Base-by-base conservation (phyloP, 53 echinoderm and acorn worm species). In the Arbacia lixula region DNA sequence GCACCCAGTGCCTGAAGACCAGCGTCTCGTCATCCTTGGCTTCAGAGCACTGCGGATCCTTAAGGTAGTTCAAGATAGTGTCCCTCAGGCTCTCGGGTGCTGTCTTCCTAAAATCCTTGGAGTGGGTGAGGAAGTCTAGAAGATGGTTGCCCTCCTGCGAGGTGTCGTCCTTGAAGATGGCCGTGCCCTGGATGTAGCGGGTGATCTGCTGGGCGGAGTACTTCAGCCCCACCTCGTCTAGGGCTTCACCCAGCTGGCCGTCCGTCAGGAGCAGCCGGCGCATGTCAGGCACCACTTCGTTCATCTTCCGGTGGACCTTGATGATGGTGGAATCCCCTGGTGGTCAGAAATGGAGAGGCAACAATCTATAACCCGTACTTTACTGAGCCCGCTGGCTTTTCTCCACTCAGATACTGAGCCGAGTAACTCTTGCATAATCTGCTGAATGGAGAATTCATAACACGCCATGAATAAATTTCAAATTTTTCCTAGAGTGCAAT, bases 111-210 rank as follows among this genome's bases (percentile, higher is more conserved):
- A 86, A 86, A 19, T 67, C 33, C 40, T 86, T 86, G 24, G 76
- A 56, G 54, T 86, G 87, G 6, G 77, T 54, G 27, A 86, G 12
- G 56, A 86, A 86, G 54, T 86, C 87, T 4, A 86, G 66, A 31
- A 86, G 77, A 24, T 76, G 49, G 27, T 64, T 20, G 17, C 87
- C 87, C 25, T 86, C 76, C 65, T 46, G 33, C 1, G 65, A 76
- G 19, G 16, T 27, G 17, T 63, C 51, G 2, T 43, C 55, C n/a
- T n/a, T n/a, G 19, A 77, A 86, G 16, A 71, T 71, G 29, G 53
- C 35, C 1, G 87, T 64, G 25, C 76, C 76, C 14, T 86, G 55
- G 21, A 86, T 53, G 66, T 53, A 52, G 51, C 65, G 53, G 27
- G n/a, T 26, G 10, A 66, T 52, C 39, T 66, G 34, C 12, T 65